These are phyloP conservation scores for Redunca redunca DNA, from an alignment of 2,113 vertebrate species.

Conservation along the genomic window DNA sequence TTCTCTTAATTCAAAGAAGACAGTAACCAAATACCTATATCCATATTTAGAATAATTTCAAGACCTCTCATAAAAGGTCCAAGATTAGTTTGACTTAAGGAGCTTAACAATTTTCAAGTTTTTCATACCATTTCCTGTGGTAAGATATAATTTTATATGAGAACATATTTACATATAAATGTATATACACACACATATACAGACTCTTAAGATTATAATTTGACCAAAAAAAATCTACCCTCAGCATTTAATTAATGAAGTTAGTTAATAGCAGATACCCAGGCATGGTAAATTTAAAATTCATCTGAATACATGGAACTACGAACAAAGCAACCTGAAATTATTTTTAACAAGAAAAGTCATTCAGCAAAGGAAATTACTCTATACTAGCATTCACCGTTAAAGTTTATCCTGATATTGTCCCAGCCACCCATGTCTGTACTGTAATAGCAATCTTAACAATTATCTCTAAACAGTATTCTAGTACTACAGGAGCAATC, in stretches of 20 bases:
- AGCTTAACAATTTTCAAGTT: not conserved
- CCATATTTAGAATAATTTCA: not conserved
- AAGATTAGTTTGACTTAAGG: not conserved
- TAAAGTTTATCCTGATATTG: not conserved
- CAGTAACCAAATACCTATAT: not conserved
- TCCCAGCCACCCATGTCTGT: not conserved
- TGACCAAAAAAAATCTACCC: not conserved
- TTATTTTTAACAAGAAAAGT: not conserved
- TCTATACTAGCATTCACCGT: not conserved
- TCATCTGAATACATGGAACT: not conserved
- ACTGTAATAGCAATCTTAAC: not conserved
- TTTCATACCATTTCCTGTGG: not conserved
- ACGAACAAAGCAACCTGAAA: not conserved
- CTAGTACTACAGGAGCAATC: not conserved
- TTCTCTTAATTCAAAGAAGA: not conserved
- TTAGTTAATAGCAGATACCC: not conserved
- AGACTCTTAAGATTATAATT: not conserved
- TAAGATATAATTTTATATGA: not conserved
- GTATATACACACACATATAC: not conserved
- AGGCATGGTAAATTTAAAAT: not conserved
- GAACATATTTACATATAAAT: not conserved
- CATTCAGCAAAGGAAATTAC: not conserved
- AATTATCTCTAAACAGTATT: not conserved
- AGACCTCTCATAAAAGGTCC: not conserved
- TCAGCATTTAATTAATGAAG: slow-evolving; percentile 25